Evolutionary conservation across 2,888 invertebrate species (phyloP).

Genomic region (Protophormia terraenovae): DNA sequence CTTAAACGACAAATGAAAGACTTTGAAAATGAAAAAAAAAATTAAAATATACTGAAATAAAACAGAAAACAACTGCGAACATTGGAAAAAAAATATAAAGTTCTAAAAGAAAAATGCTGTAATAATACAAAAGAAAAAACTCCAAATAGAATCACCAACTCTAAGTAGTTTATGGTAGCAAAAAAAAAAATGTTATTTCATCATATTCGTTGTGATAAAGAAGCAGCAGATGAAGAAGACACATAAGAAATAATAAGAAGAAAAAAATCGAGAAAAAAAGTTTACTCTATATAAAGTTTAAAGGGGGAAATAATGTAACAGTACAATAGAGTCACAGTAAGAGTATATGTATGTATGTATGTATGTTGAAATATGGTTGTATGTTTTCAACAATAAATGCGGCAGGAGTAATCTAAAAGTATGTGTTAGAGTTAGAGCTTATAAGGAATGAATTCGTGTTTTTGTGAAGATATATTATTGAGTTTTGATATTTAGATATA

Average conservation of each 20-base stretch:
- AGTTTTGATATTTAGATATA: too few species aligned
- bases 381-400: not conserved
- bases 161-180: conserved; percentile 51
- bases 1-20: conserved; percentile 60
- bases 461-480: too few species aligned
- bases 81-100: conserved; percentile 23
- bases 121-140: conserved; percentile 19
- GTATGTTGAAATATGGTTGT: conserved; percentile 4
- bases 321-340: conserved; percentile 34
- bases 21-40: conserved; percentile 38
- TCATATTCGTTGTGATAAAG: conserved; percentile 18
- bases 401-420: conserved; percentile 1
- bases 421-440: not conserved
- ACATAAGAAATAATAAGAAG: conserved; percentile 60
- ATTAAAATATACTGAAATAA: not conserved
- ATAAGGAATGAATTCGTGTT: not conserved
- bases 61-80: conserved; percentile 18
- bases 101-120: conserved; percentile 48
- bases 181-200: conserved; percentile 45
- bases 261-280: conserved; percentile 60
- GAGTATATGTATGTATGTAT: too few species aligned
- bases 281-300: conserved; percentile 16
- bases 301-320: conserved; percentile 28
- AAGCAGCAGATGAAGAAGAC: conserved; percentile 72
- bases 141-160: conserved; percentile 44